phyloP scores from a whole-genome alignment of 1,140 invertebrate genomes.

The Aricia agestis region DNA sequence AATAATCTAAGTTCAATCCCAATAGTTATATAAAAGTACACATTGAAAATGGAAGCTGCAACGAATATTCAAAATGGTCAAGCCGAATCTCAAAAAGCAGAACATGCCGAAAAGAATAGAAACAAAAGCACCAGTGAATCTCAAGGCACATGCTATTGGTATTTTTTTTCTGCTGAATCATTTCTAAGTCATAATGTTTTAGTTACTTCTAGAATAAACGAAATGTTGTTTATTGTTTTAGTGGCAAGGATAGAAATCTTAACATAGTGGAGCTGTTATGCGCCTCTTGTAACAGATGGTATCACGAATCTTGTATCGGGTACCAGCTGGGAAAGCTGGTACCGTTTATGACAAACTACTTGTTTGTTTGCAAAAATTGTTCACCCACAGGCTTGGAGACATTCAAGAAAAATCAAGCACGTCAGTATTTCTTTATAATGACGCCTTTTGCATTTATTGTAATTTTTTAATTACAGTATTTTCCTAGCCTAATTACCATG shows the following conservation, averaged over 20 bases:
- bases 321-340: constrained; percentile 94
- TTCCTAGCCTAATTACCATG: not conserved
- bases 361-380: constrained; percentile 97
- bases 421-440: constrained; percentile 78
- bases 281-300: constrained; percentile 93
- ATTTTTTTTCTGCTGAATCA: constrained; percentile 34
- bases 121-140: constrained; percentile 50
- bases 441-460: no score
- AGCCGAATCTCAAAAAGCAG: constrained; percentile 62
- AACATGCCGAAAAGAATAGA: constrained; percentile 57
- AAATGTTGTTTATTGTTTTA: constrained; percentile 64
- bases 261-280: constrained; percentile 94
- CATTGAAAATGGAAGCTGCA: constrained; percentile 25
- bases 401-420: constrained; percentile 93
- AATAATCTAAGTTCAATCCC: not conserved
- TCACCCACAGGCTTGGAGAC: constrained; percentile 92
- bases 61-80: constrained; percentile 40
- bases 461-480: not conserved
- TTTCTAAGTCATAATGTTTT: not conserved
- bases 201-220: not conserved
- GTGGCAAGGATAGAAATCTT: constrained; percentile 94
- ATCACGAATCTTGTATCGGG: constrained; percentile 94
- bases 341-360: constrained; percentile 97
- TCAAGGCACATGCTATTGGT: constrained; percentile 65
- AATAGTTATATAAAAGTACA: not conserved